A percentile compares a stretch with the other conserved stretches of the same genome.
phyloP scores from a whole-genome alignment of 1,140 invertebrate genomes.

The Bradysia coprophila region DNA sequence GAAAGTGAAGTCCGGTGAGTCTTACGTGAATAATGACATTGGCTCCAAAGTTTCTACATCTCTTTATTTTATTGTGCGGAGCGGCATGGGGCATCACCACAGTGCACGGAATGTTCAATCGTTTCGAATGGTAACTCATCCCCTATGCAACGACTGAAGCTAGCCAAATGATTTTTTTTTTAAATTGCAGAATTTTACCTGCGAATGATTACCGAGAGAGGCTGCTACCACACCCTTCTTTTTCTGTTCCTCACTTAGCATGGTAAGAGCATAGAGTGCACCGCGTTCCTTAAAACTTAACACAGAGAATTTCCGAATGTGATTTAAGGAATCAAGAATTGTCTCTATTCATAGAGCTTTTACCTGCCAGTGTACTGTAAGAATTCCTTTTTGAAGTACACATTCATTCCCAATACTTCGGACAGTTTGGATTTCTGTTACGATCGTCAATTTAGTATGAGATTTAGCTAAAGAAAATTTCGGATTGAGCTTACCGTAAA shows the following conservation, averaged over 20 bases:
- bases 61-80: conserved; percentile 84
- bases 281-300: conserved; percentile 77
- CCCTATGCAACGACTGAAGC: no score
- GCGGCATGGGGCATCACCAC: conserved; percentile 87
- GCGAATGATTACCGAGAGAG: conserved; percentile 83
- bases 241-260: conserved; percentile 52
- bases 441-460: not conserved
- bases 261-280: conserved; percentile 64
- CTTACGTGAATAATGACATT: conserved; percentile 50
- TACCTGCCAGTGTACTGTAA: conserved; percentile 57
- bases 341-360: not conserved
- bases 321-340: not conserved
- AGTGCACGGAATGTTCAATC: conserved; percentile 64
- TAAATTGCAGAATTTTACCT: no score
- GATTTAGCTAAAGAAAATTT: not conserved
- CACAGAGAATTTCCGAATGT: not conserved
- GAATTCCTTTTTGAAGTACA: conserved; percentile 65
- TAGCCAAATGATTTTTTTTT: no score
- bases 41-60: conserved; percentile 70
- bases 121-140: conserved; percentile 68
- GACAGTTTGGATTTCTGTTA: conserved; percentile 39
- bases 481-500: conserved; percentile 41
- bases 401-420: conserved; percentile 40
- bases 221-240: conserved; percentile 72
- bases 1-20: not conserved